Conservation (phyloP, 2,888 invertebrate genomes). For the Sminthurinus aureus region DNA sequence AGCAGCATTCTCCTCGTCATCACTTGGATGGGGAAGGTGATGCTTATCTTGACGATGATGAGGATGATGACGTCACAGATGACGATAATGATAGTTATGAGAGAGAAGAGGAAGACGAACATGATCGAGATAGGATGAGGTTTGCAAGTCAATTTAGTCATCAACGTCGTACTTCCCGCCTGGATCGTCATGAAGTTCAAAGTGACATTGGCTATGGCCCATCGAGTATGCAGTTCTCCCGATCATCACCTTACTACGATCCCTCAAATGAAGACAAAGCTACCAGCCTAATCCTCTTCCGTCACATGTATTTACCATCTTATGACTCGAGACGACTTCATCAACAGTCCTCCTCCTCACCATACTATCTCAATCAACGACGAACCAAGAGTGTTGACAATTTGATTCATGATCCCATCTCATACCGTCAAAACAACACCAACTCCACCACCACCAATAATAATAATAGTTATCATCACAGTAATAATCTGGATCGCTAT, state of each 20-base stretch:
- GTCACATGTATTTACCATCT: conserved; percentile 77
- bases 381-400: conserved; percentile 58
- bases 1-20: background rate
- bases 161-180: too few species aligned
- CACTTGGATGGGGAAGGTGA: conserved; percentile 11
- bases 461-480: background rate
- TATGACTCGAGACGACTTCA: conserved; percentile 61
- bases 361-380: conserved; percentile 42
- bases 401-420: conserved; percentile 18
- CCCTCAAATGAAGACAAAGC: conserved; percentile 32
- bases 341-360: background rate
- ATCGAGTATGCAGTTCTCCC: conserved; percentile 56
- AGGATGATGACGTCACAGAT: conserved; percentile 30
- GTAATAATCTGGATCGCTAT: conserved; percentile 14
- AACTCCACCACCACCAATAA: background rate
- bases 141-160: too few species aligned
- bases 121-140: conserved; percentile 15
- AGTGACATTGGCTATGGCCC: conserved; percentile 58
- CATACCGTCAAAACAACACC: background rate
- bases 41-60: conserved; percentile 10
- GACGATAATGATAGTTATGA: conserved; percentile 39
- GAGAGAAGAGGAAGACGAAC: conserved; percentile 36
- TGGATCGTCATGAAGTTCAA: too few species aligned
- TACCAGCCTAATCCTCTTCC: conserved; percentile 38
- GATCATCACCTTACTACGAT: conserved; percentile 25